Evolutionary conservation across 1,140 invertebrate species (phyloP).

Genomic region (Meloidogyne exigua): DNA sequence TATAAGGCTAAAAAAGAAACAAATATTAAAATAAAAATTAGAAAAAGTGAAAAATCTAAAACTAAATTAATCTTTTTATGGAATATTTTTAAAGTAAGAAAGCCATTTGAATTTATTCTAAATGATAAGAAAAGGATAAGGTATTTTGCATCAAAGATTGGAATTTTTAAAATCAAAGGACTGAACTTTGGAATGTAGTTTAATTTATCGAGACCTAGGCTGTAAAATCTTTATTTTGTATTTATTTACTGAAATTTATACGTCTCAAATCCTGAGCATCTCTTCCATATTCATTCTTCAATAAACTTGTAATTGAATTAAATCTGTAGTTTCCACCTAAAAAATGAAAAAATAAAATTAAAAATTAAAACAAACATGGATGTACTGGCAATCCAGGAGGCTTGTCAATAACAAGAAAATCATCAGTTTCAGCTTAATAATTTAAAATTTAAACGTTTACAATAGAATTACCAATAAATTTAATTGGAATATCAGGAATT

Average conservation of each 20-base stretch:
- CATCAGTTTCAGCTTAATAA: constrained; percentile 83
- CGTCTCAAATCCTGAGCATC: constrained; percentile 41
- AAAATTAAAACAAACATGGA: constrained; percentile 69
- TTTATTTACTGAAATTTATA: background rate
- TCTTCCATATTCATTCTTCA: constrained; percentile 36
- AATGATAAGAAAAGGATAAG: too few relatives aligned
- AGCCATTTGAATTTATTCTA: too few relatives aligned
- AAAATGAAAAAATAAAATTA: constrained; percentile 7
- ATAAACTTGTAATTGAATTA: constrained; percentile 55
- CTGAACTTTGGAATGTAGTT: too few relatives aligned
- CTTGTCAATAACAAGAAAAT: constrained; percentile 98
- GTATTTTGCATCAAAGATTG: too few relatives aligned
- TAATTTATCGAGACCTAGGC: too few relatives aligned
- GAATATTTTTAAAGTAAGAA: too few relatives aligned
- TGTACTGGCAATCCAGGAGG: constrained; percentile 95
- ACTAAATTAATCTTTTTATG: too few relatives aligned
- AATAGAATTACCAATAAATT: constrained; percentile 71
- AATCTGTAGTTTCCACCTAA: constrained; percentile 54
- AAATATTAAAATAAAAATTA: background rate
- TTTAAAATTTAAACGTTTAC: background rate
- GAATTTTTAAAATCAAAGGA: too few relatives aligned
- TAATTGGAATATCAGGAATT: constrained; percentile 33
- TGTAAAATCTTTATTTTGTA: too few relatives aligned
- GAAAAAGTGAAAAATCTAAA: background rate
- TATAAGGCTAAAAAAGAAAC: constrained; percentile 35